Percentiles rank a stretch among this genome's conserved stretches.
phyloP scores from a whole-genome alignment of 1,140 invertebrate genomes.

The Cataglyphis hispanica region DNA sequence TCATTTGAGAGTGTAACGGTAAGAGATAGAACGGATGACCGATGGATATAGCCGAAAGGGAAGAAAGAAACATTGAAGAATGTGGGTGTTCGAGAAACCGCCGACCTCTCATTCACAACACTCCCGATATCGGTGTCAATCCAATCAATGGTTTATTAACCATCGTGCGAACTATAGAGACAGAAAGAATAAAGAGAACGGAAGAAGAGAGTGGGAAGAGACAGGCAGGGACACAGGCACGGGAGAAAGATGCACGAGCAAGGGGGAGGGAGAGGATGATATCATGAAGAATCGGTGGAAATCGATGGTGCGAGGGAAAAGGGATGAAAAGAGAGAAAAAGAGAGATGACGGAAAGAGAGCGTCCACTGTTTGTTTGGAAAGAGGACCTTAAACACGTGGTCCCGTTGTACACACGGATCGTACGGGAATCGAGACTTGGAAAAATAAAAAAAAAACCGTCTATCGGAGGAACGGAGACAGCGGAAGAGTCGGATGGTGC shows the following conservation, averaged over 20 bases:
- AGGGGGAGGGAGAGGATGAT: conserved; percentile 55
- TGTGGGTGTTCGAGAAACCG: conserved; percentile 48
- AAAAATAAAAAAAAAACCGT: conserved; percentile 49
- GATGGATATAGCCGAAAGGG: not conserved
- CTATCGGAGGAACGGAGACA: conserved; percentile 40
- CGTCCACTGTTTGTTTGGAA: conserved; percentile 77
- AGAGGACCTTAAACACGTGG: conserved; percentile 80
- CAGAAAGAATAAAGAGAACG: conserved; percentile 49
- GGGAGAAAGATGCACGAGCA: conserved; percentile 43
- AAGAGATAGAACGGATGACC: conserved; percentile 41
- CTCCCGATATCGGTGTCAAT: conserved; percentile 83
- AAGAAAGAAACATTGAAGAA: conserved; percentile 61
- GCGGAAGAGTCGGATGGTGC: conserved; percentile 9
- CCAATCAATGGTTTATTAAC: conserved; percentile 85
- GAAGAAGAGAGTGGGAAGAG: not conserved
- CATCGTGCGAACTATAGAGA: conserved; percentile 78
- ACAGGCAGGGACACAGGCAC: conserved; percentile 9
- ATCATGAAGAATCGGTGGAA: conserved; percentile 69
- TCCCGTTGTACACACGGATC: conserved; percentile 77
- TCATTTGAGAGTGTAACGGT: conserved; percentile 50
- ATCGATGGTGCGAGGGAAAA: conserved; percentile 65
- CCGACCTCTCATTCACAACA: conserved; percentile 70
- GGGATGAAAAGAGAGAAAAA: conserved; percentile 57
- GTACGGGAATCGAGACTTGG: conserved; percentile 42
- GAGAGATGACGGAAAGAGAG: conserved; percentile 27